phyloP scores from a whole-genome alignment of 2,797 vertebrate genomes.

The Phalloptychus januarius region DNA sequence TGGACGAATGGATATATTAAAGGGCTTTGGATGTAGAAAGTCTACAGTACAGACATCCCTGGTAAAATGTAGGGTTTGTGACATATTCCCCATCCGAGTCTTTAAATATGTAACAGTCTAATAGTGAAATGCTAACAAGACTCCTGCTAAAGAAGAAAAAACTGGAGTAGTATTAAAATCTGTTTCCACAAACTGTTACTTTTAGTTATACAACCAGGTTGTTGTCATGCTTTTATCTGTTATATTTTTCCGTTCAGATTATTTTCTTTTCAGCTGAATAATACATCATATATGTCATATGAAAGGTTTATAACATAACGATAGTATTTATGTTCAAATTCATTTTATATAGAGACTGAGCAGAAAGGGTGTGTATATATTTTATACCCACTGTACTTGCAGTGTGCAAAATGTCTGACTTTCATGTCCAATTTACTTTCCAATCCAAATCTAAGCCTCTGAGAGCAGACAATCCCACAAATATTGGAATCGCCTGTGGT shows the following conservation, averaged over 20 bases:
- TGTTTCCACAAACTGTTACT: neutral
- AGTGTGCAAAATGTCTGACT: neutral
- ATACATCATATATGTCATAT: neutral
- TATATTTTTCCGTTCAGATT: neutral
- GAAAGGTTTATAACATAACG: neutral
- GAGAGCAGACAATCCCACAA: neutral
- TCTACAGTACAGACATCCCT: neutral
- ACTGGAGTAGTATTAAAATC: neutral
- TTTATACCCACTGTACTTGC: neutral
- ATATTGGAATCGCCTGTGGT: neutral
- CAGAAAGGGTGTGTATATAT: neutral
- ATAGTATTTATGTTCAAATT: neutral
- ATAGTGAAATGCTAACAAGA: neutral
- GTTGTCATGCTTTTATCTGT: neutral
- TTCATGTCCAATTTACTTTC: neutral
- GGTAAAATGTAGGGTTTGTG: neutral
- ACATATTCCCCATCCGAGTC: neutral
- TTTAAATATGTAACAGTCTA: neutral
- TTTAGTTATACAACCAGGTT: neutral
- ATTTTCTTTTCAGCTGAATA: neutral
- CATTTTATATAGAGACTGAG: neutral
- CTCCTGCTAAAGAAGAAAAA: neutral
- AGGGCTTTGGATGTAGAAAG: too few species aligned
- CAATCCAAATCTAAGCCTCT: neutral
- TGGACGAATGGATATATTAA: neutral